These are phyloP conservation scores for Cabera pusaria DNA, from an alignment of 2,888 invertebrate species.

Conservation along the genomic window DNA sequence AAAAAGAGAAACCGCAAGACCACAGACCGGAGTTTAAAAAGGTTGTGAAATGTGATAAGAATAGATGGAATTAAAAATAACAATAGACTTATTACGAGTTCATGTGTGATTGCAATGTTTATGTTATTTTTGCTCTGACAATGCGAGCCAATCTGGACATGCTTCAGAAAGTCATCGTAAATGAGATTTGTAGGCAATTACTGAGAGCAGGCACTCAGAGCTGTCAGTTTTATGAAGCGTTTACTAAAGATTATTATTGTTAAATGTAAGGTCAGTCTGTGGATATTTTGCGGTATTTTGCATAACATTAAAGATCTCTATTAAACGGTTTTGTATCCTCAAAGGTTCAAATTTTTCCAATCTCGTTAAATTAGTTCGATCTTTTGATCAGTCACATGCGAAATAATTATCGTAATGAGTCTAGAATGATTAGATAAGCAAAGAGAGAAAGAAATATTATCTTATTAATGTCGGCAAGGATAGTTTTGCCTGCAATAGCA, in stretches of 20 bases:
- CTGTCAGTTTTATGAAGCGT: conserved; percentile 25
- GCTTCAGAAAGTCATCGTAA: conserved; percentile 21
- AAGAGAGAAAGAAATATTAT: too few species aligned
- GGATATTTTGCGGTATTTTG: too few species aligned
- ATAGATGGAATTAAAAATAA: conserved; percentile 14
- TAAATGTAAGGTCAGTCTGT: conserved; percentile 18
- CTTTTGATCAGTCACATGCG: too few species aligned
- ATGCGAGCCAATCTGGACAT: conserved; percentile 22
- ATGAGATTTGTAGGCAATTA: conserved; percentile 11
- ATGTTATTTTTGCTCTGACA: conserved; percentile 24
- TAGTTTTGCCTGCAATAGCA: too few species aligned
- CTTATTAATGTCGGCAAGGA: too few species aligned
- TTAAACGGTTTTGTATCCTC: too few species aligned
- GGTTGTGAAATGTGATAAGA: conserved; percentile 24
- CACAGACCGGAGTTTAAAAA: conserved; percentile 23
- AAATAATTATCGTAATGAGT: too few species aligned
- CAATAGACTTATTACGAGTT: conserved; percentile 24
- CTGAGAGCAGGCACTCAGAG: not conserved
- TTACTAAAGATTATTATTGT: conserved; percentile 18
- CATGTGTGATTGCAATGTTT: conserved; percentile 21
- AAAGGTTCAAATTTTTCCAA: too few species aligned
- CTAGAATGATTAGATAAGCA: too few species aligned
- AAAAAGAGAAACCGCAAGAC: conserved; percentile 21
- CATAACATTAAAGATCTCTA: too few species aligned
- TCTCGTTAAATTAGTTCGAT: too few species aligned